A percentile compares a stretch with the other conserved stretches of the same genome.
These are phyloP conservation scores for Acrocyrtus sp. DNA, from an alignment of 2,888 invertebrate species.

Conservation along the genomic window DNA sequence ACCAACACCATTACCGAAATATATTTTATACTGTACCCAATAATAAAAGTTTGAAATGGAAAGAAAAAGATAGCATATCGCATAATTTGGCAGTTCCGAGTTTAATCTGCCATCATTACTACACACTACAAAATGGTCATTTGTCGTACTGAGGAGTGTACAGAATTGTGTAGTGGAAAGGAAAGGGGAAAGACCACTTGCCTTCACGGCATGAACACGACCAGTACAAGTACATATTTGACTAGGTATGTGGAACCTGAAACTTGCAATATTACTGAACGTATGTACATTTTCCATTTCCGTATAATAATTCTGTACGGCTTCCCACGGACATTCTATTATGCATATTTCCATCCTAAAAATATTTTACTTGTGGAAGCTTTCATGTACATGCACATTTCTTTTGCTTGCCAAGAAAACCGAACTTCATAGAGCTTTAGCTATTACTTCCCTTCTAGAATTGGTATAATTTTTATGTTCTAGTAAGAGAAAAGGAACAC, in stretches of 20 bases:
- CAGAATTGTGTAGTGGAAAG: background rate
- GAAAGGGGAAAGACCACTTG: too few relatives aligned
- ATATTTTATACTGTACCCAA: background rate
- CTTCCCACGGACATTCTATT: too few relatives aligned
- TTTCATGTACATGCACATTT: too few relatives aligned
- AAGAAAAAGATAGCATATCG: background rate
- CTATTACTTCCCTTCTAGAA: too few relatives aligned
- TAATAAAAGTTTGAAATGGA: background rate
- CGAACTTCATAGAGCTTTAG: too few relatives aligned
- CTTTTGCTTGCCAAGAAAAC: too few relatives aligned
- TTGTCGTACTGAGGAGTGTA: background rate
- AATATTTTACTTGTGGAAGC: too few relatives aligned
- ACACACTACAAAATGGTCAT: background rate
- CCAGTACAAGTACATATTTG: background rate
- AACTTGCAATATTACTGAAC: background rate
- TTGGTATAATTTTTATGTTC: too few relatives aligned
- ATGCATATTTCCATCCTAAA: too few relatives aligned
- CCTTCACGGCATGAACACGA: slow-evolving; percentile 11
- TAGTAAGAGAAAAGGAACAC: too few relatives aligned
- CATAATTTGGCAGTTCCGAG: slow-evolving; percentile 3
- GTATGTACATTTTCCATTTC: background rate
- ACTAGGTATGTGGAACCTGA: background rate
- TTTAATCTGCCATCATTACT: background rate
- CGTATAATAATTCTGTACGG: too few relatives aligned
- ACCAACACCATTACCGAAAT: background rate